Base-by-base conservation (phyloP, 2,888 invertebrate species). In the Eurytoma adleriae region DNA sequence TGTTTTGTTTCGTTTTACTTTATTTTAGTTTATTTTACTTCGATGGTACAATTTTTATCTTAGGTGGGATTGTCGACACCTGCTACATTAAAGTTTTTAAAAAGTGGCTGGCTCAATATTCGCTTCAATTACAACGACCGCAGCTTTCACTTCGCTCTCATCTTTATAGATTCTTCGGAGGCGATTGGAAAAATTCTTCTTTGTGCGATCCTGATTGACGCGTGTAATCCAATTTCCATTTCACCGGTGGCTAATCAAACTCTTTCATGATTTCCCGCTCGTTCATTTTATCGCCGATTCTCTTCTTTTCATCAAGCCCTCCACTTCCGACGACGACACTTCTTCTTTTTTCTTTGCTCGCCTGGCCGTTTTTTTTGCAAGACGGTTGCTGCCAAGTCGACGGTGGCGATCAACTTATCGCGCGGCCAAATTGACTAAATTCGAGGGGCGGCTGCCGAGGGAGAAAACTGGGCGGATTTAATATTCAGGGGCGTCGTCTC, bases 401-500 rank as follows among this genome's bases (percentile, higher is more conserved):
- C 71, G 48, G 13, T 2, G 61, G 62, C 64, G 56, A 20, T 18
- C 30, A 68, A 77, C 62, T 77, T 70, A 56, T 70, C 69, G 54
- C 56, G 20, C 30, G 1, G 50, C 57, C 24, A 66, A 78, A 78
- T 78, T 72, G 71, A n/a, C 59, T 12, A 40, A 27, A 50, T 57
- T 50, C 30, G 40, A 52, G 66, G 10, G 62, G 40, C 14, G 57
- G 1, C 30, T 2, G 30, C 30, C 30, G 30, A n/a, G 13, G 52
- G 27, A 64, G 30, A 30, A 18, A 56, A 4, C 40, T 30, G 40
- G 62, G 10, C 16, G 62, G 82, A 85, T 88, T 87, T 87, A 87
- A 88, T 88, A 88, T 87, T 88, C 86, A 79, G 78, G 77, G 83
- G 62, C 76, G 83, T 83, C 83, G 81, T 48, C 14, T 64, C 64